Percentiles rank a stretch among this genome's conserved stretches.
phyloP scores from a whole-genome alignment of 2,113 vertebrate genomes.

The Leucopsar rothschildi region DNA sequence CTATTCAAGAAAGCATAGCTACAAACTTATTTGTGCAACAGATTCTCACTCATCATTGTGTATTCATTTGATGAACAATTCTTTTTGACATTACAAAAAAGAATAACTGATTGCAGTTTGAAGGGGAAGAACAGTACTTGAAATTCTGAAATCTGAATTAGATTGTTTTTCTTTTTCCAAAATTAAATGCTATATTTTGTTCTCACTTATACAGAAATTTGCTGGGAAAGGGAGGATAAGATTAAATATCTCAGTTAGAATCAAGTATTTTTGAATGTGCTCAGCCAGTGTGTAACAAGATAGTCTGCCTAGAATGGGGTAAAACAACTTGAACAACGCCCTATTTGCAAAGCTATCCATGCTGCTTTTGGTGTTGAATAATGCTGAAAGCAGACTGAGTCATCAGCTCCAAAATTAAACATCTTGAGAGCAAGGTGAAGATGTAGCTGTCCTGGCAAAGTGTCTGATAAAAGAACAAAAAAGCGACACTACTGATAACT shows the following conservation, averaged over 20 bases:
- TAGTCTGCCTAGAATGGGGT: background rate
- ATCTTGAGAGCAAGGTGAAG: background rate
- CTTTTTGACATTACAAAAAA: background rate
- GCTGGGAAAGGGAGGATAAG: background rate
- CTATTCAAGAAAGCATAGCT: background rate
- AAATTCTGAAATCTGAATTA: background rate
- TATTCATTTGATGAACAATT: background rate
- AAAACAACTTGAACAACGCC: background rate
- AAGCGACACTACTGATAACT: background rate
- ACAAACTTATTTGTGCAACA: background rate
- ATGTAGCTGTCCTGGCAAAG: background rate
- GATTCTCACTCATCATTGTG: background rate
- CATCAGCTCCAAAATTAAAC: background rate
- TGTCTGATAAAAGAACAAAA: background rate
- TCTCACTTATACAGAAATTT: background rate
- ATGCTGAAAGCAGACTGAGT: background rate
- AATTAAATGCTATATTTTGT: background rate
- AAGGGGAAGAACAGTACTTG: background rate
- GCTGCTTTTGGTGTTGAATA: background rate
- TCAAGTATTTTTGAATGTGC: background rate
- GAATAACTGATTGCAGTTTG: background rate
- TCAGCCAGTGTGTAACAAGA: background rate
- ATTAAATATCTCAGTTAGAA: background rate
- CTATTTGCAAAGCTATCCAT: background rate
- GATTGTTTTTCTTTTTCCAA: background rate